These are phyloP conservation scores for Podocnemis expansa DNA, from an alignment of 2,113 vertebrate genomes.

Conservation along the genomic window DNA sequence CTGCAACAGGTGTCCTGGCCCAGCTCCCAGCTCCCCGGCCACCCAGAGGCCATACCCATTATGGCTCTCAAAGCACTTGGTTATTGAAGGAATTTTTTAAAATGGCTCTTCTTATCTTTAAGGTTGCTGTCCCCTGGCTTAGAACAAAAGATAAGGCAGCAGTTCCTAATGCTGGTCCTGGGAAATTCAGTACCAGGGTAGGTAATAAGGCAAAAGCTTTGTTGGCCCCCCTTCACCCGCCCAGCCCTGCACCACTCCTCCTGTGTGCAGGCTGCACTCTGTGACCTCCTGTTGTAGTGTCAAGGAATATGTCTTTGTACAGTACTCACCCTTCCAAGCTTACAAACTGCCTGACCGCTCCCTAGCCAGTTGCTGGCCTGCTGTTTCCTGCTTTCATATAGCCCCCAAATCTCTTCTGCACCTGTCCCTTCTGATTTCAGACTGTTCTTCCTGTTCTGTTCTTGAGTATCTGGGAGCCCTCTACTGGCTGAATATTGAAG, in stretches of 20 bases:
- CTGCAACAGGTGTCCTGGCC: no score
- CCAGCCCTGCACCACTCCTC: accelerated
- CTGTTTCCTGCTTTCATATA: not conserved
- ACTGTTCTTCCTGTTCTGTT: not conserved
- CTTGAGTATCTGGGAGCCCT: conserved; percentile 35
- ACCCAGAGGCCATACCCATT: no score
- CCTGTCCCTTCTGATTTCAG: accelerated
- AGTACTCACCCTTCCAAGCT: accelerated
- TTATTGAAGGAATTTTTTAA: no score
- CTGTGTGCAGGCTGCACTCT: accelerated
- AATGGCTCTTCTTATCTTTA: no score
- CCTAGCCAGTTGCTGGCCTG: accelerated
- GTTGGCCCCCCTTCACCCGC: accelerated
- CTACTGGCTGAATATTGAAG: not conserved
- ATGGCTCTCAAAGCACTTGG: no score
- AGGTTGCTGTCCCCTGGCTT: no score
- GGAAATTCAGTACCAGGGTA: accelerated
- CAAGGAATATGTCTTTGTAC: not conserved
- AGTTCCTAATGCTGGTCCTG: accelerated
- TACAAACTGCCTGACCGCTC: not conserved
- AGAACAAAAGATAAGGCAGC: not conserved
- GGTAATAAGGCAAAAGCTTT: accelerated
- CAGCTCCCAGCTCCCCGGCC: no score
- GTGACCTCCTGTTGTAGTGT: not conserved
- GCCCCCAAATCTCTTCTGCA: accelerated